These are phyloP conservation scores for Nemoura dubitans DNA, from an alignment of 2,888 invertebrate species.

Conservation along the genomic window DNA sequence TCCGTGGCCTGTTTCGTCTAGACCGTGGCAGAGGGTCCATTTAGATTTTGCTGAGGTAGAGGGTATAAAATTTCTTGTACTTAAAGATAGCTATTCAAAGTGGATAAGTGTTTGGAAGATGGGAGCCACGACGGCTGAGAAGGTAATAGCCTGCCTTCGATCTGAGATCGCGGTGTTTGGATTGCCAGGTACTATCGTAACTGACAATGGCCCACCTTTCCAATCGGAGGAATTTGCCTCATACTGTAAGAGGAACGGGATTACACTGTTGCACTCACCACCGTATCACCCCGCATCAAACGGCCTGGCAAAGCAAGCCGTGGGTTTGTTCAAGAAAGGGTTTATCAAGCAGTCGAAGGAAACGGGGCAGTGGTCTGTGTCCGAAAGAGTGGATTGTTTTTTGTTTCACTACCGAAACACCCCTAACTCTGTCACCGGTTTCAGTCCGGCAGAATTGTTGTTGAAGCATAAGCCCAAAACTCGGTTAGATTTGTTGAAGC, in stretches of 20 bases:
- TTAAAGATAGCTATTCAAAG: slow-evolving; percentile 34
- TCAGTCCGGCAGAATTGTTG: too few relatives aligned
- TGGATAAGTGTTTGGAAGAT: slow-evolving; percentile 38
- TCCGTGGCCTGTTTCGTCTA: too few relatives aligned
- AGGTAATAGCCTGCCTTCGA: slow-evolving; percentile 15
- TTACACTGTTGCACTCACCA: slow-evolving; percentile 23
- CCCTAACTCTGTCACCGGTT: too few relatives aligned
- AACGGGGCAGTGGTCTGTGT: too few relatives aligned
- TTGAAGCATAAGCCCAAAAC: too few relatives aligned
- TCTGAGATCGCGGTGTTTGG: neutral
- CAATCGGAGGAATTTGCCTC: slow-evolving; percentile 34
- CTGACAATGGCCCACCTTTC: slow-evolving; percentile 44
- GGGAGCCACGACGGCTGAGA: slow-evolving; percentile 14
- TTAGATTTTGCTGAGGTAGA: slow-evolving; percentile 42
- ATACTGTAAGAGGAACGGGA: slow-evolving; percentile 26
- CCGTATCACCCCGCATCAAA: slow-evolving; percentile 39
- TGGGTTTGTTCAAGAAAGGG: too few relatives aligned
- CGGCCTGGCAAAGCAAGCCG: slow-evolving; percentile 21
- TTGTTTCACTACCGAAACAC: too few relatives aligned
- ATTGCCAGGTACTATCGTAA: slow-evolving; percentile 35
- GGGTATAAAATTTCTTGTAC: neutral
- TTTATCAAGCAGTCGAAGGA: too few relatives aligned
- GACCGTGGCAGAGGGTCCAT: slow-evolving; percentile 23
- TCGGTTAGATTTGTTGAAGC: too few relatives aligned
- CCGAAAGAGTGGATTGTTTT: too few relatives aligned